These are phyloP conservation scores for Calephelis perditalis DNA, from an alignment of 2,888 invertebrate species.

Conservation along the genomic window DNA sequence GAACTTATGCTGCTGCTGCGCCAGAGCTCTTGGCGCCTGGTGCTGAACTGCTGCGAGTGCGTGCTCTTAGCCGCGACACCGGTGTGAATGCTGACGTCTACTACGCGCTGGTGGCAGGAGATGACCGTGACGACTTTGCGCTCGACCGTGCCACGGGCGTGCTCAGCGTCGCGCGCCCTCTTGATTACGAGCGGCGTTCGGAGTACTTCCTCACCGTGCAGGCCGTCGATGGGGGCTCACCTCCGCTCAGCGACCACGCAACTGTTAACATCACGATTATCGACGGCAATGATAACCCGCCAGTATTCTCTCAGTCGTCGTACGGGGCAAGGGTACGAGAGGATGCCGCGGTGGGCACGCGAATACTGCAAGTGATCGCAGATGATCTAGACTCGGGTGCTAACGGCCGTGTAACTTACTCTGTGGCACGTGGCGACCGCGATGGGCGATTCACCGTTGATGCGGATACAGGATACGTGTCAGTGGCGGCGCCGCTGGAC, in stretches of 20 bases:
- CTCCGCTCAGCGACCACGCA: slow-evolving; percentile 92
- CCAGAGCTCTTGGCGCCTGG: slow-evolving; percentile 88
- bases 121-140: slow-evolving; percentile 90
- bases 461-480: slow-evolving; percentile 85
- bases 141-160: slow-evolving; percentile 86
- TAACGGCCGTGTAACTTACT: slow-evolving; percentile 89
- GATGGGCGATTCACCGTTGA: slow-evolving; percentile 88
- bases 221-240: slow-evolving; percentile 92
- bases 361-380: slow-evolving; percentile 87
- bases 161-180: slow-evolving; percentile 84
- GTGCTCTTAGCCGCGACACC: slow-evolving; percentile 94
- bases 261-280: slow-evolving; percentile 90
- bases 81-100: slow-evolving; percentile 95
- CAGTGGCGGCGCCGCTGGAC: slow-evolving; percentile 86
- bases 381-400: slow-evolving; percentile 90
- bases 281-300: slow-evolving; percentile 93
- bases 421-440: slow-evolving; percentile 84
- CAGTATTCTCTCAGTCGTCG: slow-evolving; percentile 86
- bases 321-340: slow-evolving; percentile 89
- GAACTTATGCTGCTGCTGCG: slow-evolving; percentile 86
- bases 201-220: slow-evolving; percentile 93
- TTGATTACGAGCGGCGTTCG: slow-evolving; percentile 92
- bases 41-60: slow-evolving; percentile 88
- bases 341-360: slow-evolving; percentile 84
- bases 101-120: slow-evolving; percentile 92